Conservation (phyloP, 23 tunicate species). For the Trididemnum nubilum region DNA sequence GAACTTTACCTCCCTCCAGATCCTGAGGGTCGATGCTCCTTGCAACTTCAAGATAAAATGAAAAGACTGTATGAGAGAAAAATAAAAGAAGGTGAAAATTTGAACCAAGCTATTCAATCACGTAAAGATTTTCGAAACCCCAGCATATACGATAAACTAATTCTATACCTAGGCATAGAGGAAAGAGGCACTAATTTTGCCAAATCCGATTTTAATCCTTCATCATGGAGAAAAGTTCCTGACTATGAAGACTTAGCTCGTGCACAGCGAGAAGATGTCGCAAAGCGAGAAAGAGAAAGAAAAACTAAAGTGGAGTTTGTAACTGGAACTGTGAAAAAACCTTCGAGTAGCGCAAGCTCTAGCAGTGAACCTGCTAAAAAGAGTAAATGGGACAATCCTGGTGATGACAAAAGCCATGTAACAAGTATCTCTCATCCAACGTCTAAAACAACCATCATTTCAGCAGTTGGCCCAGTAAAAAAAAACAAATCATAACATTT, state of each 20-base stretch:
- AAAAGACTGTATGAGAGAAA: constrained; percentile 59
- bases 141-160: constrained; percentile 90
- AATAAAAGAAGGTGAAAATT: constrained; percentile 61
- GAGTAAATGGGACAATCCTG: constrained; percentile 76
- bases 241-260: constrained; percentile 83
- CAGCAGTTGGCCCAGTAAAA: too few species aligned
- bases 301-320: constrained; percentile 89
- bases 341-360: constrained; percentile 12
- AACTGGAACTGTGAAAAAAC: constrained; percentile 63
- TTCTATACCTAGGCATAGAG: constrained; percentile 70
- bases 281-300: constrained; percentile 69
- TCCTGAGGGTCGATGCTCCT: constrained; percentile 67
- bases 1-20: constrained; percentile 68
- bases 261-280: constrained; percentile 82
- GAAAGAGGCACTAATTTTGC: constrained; percentile 97
- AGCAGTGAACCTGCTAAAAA: constrained; percentile 49
- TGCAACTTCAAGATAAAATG: constrained; percentile 65
- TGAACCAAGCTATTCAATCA: constrained; percentile 65
- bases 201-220: constrained; percentile 77
- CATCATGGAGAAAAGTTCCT: constrained; percentile 78
- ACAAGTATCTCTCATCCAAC: background rate
- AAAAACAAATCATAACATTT: too few species aligned
- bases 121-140: constrained; percentile 96
- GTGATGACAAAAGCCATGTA: background rate
- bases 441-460: constrained; percentile 53